Conservation (phyloP, 2,888 invertebrate species). For the Trissoscelio sp. region DNA sequence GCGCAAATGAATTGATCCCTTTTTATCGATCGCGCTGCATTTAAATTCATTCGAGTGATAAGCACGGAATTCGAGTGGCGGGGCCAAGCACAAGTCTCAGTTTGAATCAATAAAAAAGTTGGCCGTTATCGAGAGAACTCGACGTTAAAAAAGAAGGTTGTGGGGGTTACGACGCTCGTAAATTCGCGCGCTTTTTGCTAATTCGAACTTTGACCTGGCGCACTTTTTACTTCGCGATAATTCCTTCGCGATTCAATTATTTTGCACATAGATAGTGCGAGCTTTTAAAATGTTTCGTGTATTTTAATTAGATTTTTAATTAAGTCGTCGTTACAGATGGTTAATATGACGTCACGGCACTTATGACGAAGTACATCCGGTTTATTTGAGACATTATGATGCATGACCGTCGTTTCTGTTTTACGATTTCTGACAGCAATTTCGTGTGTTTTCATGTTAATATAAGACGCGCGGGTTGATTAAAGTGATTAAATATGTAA, state of each 20-base stretch:
- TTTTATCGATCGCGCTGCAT: constrained; percentile 19
- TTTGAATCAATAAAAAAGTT: constrained; percentile 41
- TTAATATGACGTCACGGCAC: not conserved
- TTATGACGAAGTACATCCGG: not conserved
- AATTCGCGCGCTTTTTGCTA: constrained; percentile 18
- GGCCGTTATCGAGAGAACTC: constrained; percentile 11
- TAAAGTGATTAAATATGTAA: not conserved
- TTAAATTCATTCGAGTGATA: constrained; percentile 44
- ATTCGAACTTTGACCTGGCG: not conserved
- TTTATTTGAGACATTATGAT: constrained; percentile 10
- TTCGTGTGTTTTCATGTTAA: not conserved
- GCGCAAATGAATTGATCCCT: constrained; percentile 21
- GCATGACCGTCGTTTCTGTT: constrained; percentile 7
- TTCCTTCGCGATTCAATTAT: constrained; percentile 4
- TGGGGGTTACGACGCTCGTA: constrained; percentile 1
- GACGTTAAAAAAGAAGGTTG: constrained; percentile 4
- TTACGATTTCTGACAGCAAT: constrained; percentile 2
- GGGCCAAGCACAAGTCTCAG: constrained; percentile 1
- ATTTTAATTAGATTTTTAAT: constrained; percentile 14
- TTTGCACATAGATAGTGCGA: too few species aligned
- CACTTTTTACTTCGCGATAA: not conserved
- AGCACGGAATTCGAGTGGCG: constrained; percentile 4
- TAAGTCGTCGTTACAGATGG: not conserved
- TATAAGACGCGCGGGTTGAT: not conserved
- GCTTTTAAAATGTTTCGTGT: constrained; percentile 13